Conservation (phyloP, 2,888 invertebrate species). For the Orthosia gothica region DNA sequence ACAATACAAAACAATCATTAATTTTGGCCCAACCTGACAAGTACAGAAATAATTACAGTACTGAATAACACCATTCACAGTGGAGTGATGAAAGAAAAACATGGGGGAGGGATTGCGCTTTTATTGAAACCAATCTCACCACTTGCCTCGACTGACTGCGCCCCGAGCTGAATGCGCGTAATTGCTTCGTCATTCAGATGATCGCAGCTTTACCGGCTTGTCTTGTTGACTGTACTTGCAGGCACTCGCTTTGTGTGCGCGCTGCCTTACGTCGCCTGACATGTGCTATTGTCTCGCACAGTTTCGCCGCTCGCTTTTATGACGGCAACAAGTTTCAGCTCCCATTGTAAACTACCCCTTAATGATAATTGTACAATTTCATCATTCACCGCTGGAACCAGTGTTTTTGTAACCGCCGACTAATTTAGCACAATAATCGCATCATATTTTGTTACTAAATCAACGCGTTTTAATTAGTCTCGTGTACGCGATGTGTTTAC, state of each 20-base stretch:
- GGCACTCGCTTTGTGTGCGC: conserved; percentile 84
- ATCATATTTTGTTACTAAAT: conserved; percentile 53
- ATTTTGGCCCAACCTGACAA: conserved; percentile 55
- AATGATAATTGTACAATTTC: conserved; percentile 68
- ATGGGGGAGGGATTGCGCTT: conserved; percentile 89
- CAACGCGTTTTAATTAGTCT: conserved; percentile 53
- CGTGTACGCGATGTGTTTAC: conserved; percentile 65
- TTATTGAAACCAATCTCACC: conserved; percentile 91
- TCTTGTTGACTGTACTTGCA: conserved; percentile 87
- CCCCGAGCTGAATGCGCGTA: conserved; percentile 88
- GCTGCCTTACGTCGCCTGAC: conserved; percentile 83
- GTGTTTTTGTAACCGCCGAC: conserved; percentile 51
- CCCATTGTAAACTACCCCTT: conserved; percentile 68
- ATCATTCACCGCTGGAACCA: conserved; percentile 46
- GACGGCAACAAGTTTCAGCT: conserved; percentile 77
- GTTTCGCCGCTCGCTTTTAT: conserved; percentile 81
- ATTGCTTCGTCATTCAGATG: conserved; percentile 91
- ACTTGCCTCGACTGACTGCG: conserved; percentile 89
- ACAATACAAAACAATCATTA: conserved; percentile 71
- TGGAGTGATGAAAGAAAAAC: conserved; percentile 90
- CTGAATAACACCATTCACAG: conserved; percentile 87
- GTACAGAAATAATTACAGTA: conserved; percentile 69
- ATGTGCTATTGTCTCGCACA: conserved; percentile 82
- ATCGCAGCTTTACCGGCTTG: conserved; percentile 86
- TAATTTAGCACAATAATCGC: conserved; percentile 55